These are phyloP conservation scores for Hipposideros armiger DNA, from an alignment of 2,113 vertebrate species.

Conservation along the genomic window DNA sequence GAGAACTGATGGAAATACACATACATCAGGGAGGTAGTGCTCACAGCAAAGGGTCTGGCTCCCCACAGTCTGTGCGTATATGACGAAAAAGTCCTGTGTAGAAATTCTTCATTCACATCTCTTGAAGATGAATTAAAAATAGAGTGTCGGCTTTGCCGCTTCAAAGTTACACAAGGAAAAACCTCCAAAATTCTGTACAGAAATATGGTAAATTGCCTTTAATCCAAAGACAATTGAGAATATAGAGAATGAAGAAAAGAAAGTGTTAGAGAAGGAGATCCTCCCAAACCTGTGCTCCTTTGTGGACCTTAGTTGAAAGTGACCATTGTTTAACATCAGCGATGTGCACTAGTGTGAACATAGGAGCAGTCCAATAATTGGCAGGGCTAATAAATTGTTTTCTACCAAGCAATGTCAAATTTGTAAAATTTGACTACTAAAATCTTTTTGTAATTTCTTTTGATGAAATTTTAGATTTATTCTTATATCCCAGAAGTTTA, in stretches of 20 bases:
- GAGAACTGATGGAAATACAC: neutral
- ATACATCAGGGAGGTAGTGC: neutral
- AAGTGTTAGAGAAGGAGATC: neutral
- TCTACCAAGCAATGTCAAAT: neutral
- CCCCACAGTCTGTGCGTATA: neutral
- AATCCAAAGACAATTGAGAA: conserved; percentile 18
- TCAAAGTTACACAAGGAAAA: conserved; percentile 31
- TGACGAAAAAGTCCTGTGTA: neutral
- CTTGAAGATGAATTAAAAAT: conserved; percentile 26
- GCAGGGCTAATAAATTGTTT: neutral
- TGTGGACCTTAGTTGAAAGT: neutral
- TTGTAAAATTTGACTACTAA: conserved; percentile 36
- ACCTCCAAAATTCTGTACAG: neutral
- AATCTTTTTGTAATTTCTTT: neutral
- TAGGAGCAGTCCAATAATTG: neutral
- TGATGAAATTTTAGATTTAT: neutral
- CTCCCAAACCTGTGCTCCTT: neutral
- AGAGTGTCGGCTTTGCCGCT: neutral
- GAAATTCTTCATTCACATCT: neutral
- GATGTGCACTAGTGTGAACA: neutral
- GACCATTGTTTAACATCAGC: neutral
- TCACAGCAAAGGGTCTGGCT: neutral
- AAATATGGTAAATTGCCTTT: conserved; percentile 18
- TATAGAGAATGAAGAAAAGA: neutral
- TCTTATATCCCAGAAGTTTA: neutral